Conservation (phyloP, 1,140 invertebrate species). For the Anthonomus grandis region DNA sequence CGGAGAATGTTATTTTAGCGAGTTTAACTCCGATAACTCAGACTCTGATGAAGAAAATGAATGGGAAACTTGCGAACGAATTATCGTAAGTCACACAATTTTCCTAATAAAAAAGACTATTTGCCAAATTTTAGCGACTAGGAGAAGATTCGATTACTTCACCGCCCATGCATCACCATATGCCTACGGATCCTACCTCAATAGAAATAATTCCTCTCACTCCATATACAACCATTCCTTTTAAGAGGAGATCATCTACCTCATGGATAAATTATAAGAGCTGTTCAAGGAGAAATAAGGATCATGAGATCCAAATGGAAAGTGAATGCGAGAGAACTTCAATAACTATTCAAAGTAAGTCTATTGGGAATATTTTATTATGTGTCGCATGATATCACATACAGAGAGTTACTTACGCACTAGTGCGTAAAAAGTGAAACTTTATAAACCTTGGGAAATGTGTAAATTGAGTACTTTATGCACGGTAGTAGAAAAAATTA, state of each 20-base stretch:
- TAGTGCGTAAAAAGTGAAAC: too few relatives aligned
- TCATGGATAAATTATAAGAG: conserved; percentile 32
- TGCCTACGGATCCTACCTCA: conserved; percentile 35
- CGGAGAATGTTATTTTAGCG: conserved; percentile 78
- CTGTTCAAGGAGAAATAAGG: conserved; percentile 27
- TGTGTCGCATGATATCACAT: too few relatives aligned
- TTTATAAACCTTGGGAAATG: too few relatives aligned
- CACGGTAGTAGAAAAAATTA: too few relatives aligned
- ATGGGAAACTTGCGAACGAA: conserved; percentile 35
- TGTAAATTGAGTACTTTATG: too few relatives aligned
- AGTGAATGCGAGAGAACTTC: conserved; percentile 7
- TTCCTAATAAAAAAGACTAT: conserved; percentile 1
- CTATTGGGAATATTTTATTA: too few relatives aligned
- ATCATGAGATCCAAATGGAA: neutral
- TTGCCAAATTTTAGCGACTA: conserved; percentile 32
- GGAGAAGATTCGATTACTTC: conserved; percentile 22
- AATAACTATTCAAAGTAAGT: conserved; percentile 15
- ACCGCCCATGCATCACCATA: conserved; percentile 32
- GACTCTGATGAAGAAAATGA: conserved; percentile 59
- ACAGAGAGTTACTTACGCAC: too few relatives aligned
- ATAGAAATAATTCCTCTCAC: conserved; percentile 53
- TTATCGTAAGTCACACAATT: conserved; percentile 19
- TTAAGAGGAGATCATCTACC: conserved; percentile 33
- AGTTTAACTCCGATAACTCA: conserved; percentile 54
- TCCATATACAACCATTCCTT: conserved; percentile 48